A percentile compares a stretch with the other conserved stretches of the same genome.
These are phyloP conservation scores for Drosophila niveifrons DNA, from an alignment of 2,888 invertebrate species.

Conservation along the genomic window DNA sequence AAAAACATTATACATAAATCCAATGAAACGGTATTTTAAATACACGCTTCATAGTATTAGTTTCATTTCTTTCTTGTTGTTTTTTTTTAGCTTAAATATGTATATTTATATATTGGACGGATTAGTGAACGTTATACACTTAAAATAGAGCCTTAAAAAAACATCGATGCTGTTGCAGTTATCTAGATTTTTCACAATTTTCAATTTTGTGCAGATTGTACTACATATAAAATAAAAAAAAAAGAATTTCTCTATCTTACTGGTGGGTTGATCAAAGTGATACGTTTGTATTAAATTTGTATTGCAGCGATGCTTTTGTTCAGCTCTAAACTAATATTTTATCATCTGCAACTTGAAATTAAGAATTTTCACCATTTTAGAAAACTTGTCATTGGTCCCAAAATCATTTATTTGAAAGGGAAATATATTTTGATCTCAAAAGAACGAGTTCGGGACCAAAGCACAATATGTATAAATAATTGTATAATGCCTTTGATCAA, in stretches of 20 bases:
- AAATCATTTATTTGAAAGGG: background rate
- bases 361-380: conserved; percentile 3
- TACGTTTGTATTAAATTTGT: background rate
- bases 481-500: background rate
- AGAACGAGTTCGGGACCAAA: background rate
- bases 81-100: conserved; percentile 8
- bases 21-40: background rate
- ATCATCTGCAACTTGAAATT: background rate
- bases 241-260: background rate
- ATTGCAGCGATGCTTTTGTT: background rate
- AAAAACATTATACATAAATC: conserved; percentile 2
- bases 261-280: background rate
- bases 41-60: background rate
- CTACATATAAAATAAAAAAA: too few species aligned
- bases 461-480: background rate
- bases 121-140: conserved; percentile 27
- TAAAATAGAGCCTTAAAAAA: conserved; percentile 2
- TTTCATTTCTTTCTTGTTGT: background rate
- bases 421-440: background rate
- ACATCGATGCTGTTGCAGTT: background rate
- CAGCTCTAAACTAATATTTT: background rate
- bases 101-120: conserved; percentile 27
- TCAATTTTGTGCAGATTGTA: too few species aligned
- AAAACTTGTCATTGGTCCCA: conserved; percentile 4
- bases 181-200: too few species aligned